A percentile compares a stretch with the other conserved stretches of the same genome.
Evolutionary conservation across 2,113 vertebrate species (phyloP).

Genomic region (Candoia aspera): DNA sequence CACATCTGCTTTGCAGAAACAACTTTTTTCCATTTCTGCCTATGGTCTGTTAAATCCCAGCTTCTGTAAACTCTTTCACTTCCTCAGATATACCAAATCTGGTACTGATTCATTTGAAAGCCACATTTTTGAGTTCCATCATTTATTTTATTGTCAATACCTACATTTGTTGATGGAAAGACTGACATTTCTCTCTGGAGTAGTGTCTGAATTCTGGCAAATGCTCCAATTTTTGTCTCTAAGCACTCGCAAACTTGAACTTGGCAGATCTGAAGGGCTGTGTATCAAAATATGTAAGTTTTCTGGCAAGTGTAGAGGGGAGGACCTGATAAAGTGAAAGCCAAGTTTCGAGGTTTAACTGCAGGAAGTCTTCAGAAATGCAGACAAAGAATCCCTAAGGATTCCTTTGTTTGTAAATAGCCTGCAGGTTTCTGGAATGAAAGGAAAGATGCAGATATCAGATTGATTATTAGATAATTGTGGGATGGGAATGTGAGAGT

Average conservation of each 20-base stretch:
- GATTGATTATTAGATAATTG: not conserved
- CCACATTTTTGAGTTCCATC: conserved; percentile 25
- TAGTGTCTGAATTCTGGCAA: conserved; percentile 44
- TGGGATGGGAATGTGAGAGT: not conserved
- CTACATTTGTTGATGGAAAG: conserved; percentile 38
- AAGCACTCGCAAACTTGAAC: conserved; percentile 28
- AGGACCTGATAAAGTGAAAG: conserved; percentile 41
- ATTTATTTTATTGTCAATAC: conserved; percentile 36
- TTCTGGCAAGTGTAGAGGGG: conserved; percentile 38
- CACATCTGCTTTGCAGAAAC: conserved; percentile 29
- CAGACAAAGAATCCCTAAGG: not conserved
- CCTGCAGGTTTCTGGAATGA: not conserved
- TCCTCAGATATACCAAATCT: conserved; percentile 36
- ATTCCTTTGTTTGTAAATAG: conserved; percentile 8
- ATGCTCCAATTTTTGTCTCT: conserved; percentile 36
- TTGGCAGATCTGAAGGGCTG: conserved; percentile 44
- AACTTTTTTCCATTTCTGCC: conserved; percentile 6
- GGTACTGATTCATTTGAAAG: conserved; percentile 20
- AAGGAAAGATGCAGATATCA: not conserved
- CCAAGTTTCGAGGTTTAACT: conserved; percentile 34
- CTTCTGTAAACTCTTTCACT: conserved; percentile 33
- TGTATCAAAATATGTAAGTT: conserved; percentile 37
- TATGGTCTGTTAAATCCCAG: conserved; percentile 31
- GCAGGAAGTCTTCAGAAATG: conserved; percentile 10
- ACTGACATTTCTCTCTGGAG: conserved; percentile 38